These are phyloP conservation scores for Disparrhopalites patrizii DNA, from an alignment of 2,888 invertebrate genomes.

Conservation along the genomic window DNA sequence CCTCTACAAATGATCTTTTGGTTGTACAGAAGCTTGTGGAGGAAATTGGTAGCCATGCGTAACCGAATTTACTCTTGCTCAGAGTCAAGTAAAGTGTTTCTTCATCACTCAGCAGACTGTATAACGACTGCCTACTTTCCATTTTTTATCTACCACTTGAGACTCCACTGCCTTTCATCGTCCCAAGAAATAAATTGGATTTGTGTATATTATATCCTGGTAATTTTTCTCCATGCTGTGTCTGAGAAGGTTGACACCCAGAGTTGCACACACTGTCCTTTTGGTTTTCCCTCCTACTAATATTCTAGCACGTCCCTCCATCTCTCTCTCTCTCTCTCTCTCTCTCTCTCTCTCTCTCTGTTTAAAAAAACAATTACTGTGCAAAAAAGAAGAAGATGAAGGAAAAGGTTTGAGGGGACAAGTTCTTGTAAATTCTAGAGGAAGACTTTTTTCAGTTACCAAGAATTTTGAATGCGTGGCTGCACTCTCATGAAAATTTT, in stretches of 20 bases:
- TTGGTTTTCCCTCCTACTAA: not conserved
- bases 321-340: not conserved
- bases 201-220: not conserved
- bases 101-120: conserved; percentile 7
- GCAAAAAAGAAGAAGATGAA: too few species aligned
- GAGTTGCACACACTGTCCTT: not conserved
- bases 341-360: not conserved
- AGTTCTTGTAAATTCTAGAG: too few species aligned
- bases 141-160: conserved; percentile 21
- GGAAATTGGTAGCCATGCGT: conserved; percentile 23
- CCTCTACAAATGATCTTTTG: not conserved
- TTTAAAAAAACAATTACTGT: not conserved
- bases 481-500: too few species aligned
- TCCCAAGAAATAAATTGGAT: not conserved
- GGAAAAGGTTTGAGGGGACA: too few species aligned
- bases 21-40: too few species aligned
- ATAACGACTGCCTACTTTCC: conserved; percentile 26
- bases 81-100: conserved; percentile 10
- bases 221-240: not conserved
- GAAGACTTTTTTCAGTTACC: too few species aligned
- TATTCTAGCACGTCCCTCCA: not conserved
- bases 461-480: too few species aligned
- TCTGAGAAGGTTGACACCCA: not conserved
- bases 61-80: conserved; percentile 28
- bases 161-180: not conserved